Evolutionary conservation across 2,888 invertebrate genomes (phyloP).

Genomic region (Leptinotarsa peninsularis): DNA sequence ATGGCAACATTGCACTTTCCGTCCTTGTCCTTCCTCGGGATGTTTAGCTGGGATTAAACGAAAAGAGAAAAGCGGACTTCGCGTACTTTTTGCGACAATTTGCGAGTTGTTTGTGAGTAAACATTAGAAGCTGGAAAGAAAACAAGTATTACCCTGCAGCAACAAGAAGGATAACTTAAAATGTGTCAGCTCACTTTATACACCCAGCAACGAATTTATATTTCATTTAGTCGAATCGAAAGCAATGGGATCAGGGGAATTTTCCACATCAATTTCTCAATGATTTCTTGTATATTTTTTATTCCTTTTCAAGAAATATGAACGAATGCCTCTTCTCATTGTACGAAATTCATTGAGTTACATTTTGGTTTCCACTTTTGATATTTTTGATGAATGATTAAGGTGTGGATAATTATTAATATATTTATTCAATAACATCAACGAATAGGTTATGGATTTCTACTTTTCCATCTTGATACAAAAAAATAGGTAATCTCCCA

Average conservation of each 20-base stretch:
- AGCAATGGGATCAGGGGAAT: neutral
- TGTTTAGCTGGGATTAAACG: slow-evolving; percentile 2
- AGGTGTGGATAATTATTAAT: no score
- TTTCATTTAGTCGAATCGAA: neutral
- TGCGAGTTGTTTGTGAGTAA: slow-evolving; percentile 50
- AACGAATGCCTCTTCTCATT: no score
- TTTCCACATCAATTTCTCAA: neutral
- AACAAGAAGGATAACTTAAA: slow-evolving; percentile 50
- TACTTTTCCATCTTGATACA: no score
- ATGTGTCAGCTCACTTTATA: slow-evolving; percentile 9
- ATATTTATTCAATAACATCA: no score
- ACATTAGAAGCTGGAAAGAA: slow-evolving; percentile 55
- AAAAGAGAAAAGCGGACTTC: slow-evolving; percentile 31
- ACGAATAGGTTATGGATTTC: no score
- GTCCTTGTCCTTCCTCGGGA: slow-evolving; percentile 32
- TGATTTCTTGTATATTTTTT: neutral
- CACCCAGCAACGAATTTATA: neutral
- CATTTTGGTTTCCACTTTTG: no score
- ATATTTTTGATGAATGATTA: no score
- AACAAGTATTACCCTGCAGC: slow-evolving; percentile 55
- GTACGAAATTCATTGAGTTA: no score
- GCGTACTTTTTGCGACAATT: slow-evolving; percentile 49
- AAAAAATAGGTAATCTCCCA: no score
- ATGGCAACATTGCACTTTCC: slow-evolving; percentile 45
- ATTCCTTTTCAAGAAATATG: no score